phyloP scores from a whole-genome alignment of 2,797 vertebrate genomes.

The Cynodonichthys magdalenae region DNA sequence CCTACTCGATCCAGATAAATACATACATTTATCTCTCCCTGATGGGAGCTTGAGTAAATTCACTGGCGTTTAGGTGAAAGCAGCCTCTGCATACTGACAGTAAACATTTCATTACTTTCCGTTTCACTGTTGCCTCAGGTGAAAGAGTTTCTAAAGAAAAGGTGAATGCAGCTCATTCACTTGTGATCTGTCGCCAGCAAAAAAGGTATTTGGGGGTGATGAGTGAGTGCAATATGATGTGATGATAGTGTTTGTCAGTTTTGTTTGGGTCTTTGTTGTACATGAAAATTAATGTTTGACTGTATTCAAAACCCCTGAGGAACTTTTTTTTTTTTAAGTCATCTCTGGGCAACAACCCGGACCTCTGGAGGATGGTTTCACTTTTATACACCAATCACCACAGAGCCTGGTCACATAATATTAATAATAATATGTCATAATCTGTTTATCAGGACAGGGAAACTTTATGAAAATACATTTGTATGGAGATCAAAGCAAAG shows the following conservation, averaged over 20 bases:
- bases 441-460: background rate
- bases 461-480: background rate
- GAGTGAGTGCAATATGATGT: background rate
- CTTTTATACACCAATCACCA: constrained; percentile 17
- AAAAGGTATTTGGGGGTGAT: background rate
- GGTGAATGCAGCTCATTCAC: constrained; percentile 7
- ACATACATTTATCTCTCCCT: background rate
- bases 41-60: constrained; percentile 5
- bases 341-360: constrained; percentile 22
- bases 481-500: background rate
- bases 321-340: background rate
- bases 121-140: background rate
- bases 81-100: background rate
- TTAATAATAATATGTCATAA: background rate
- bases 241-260: background rate
- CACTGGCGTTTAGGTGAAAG: constrained; percentile 1
- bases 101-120: constrained; percentile 20
- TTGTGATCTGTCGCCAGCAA: background rate
- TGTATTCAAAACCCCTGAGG: background rate
- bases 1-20: background rate
- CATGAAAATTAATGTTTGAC: constrained; percentile 7
- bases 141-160: constrained; percentile 13
- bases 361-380: constrained; percentile 25
- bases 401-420: background rate
- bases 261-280: background rate